Conservation (phyloP, 1,140 invertebrate genomes). For the Helicorthomorpha holstii region DNA sequence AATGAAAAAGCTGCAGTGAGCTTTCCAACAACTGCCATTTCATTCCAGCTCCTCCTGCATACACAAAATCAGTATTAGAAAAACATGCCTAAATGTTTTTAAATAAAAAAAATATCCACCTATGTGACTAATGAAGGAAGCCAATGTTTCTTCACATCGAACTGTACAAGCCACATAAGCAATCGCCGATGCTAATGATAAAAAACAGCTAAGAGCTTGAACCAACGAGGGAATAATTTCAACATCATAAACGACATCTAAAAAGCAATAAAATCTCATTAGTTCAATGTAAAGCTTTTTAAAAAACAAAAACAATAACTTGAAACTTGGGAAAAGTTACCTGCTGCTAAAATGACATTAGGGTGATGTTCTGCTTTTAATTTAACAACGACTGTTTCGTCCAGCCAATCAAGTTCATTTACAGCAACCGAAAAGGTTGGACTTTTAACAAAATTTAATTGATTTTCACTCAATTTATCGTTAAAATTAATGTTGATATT, state of each 20-base stretch:
- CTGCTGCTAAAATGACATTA: not conserved
- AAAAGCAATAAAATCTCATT: not conserved
- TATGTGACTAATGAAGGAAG: not conserved
- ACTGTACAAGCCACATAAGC: not conserved
- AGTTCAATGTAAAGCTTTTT: not conserved
- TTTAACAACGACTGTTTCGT: not conserved
- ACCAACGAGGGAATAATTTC: not conserved
- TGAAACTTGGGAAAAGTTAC: not conserved
- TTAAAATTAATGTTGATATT: not conserved
- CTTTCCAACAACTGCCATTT: not conserved
- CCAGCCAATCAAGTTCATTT: not conserved
- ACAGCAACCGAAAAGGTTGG: too few species aligned
- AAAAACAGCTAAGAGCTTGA: not conserved
- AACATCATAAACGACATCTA: conserved; percentile 1
- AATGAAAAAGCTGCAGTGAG: too few species aligned
- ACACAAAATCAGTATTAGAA: not conserved
- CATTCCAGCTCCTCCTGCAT: not conserved
- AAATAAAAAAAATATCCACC: not conserved
- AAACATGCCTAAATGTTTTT: not conserved
- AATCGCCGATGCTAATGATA: not conserved
- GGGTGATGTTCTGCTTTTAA: not conserved
- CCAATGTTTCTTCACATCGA: not conserved
- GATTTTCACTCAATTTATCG: not conserved
- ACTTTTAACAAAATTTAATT: not conserved
- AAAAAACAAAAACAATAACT: not conserved